Percentiles rank a stretch among this genome's conserved stretches.
Conservation (phyloP, 2,888 invertebrate genomes). For the Xestia sexstrigata region DNA sequence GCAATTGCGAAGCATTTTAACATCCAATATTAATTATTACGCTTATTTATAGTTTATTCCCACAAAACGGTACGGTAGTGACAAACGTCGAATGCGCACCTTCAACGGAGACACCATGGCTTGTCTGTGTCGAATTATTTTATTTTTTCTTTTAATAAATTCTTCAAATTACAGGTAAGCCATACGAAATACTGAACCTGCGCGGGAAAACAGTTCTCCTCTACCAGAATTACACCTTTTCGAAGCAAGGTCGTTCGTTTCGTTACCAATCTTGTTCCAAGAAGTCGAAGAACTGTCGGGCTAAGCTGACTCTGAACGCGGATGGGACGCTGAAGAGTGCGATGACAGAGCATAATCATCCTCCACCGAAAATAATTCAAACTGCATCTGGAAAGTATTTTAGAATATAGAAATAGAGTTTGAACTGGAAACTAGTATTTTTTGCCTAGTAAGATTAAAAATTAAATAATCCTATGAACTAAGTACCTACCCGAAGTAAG, state of each 20-base stretch:
- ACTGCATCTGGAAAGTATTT: slow-evolving; percentile 31
- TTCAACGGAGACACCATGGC: too few relatives aligned
- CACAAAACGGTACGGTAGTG: too few relatives aligned
- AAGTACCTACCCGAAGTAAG: too few relatives aligned
- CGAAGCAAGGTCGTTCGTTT: slow-evolving; percentile 49
- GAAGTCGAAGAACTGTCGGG: slow-evolving; percentile 58
- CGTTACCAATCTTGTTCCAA: slow-evolving; percentile 62
- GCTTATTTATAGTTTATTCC: too few relatives aligned
- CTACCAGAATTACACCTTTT: slow-evolving; percentile 61
- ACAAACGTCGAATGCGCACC: too few relatives aligned
- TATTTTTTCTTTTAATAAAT: too few relatives aligned
- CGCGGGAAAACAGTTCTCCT: not conserved
- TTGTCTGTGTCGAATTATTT: too few relatives aligned
- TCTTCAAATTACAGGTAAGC: too few relatives aligned
- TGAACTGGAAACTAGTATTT: too few relatives aligned
- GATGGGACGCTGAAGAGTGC: slow-evolving; percentile 58
- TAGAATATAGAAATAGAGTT: slow-evolving; percentile 1
- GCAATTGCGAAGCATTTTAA: not conserved
- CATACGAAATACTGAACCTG: too few relatives aligned
- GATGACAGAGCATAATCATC: slow-evolving; percentile 67
- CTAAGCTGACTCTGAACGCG: slow-evolving; percentile 64
- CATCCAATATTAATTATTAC: not conserved
- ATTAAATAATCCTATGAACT: too few relatives aligned
- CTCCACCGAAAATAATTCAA: slow-evolving; percentile 59
- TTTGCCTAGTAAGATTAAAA: too few relatives aligned